Conservation (phyloP, 37 sponge, comb jelly and placozoan species). For the Corticium candelabrum region DNA sequence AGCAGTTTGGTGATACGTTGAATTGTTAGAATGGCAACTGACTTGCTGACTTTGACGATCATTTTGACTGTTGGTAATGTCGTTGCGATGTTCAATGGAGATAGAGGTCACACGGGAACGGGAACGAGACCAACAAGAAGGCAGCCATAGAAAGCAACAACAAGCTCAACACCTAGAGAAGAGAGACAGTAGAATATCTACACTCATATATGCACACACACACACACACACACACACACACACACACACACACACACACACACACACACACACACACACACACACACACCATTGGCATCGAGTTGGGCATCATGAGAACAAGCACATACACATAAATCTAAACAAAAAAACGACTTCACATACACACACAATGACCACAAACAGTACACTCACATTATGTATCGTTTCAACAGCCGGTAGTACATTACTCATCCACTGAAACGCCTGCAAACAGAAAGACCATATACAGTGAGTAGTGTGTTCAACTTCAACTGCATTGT, state of each 20-base stretch:
- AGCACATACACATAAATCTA: no score
- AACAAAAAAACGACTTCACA: no score
- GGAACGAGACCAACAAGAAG: constrained; percentile 77
- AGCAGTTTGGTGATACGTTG: constrained; percentile 45
- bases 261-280: constrained; percentile 7
- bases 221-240: no score
- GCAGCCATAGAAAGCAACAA: constrained; percentile 84
- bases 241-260: neutral
- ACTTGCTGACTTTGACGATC: constrained; percentile 74
- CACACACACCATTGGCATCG: no score
- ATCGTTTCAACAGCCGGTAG: no score
- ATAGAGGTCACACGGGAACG: constrained; percentile 71
- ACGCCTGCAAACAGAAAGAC: no score
- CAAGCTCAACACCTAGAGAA: constrained; percentile 62
- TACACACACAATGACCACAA: no score
- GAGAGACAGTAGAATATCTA: neutral
- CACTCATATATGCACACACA: neutral
- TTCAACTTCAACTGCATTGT: no score
- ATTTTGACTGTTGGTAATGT: constrained; percentile 81
- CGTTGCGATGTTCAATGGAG: constrained; percentile 37
- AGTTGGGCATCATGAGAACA: no score
- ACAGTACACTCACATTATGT: no score
- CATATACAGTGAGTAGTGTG: no score
- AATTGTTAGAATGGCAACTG: constrained; percentile 60
- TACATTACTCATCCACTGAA: no score